Evolutionary conservation across 2,888 invertebrate species (phyloP).

Genomic region (Drosophila putrida): DNA sequence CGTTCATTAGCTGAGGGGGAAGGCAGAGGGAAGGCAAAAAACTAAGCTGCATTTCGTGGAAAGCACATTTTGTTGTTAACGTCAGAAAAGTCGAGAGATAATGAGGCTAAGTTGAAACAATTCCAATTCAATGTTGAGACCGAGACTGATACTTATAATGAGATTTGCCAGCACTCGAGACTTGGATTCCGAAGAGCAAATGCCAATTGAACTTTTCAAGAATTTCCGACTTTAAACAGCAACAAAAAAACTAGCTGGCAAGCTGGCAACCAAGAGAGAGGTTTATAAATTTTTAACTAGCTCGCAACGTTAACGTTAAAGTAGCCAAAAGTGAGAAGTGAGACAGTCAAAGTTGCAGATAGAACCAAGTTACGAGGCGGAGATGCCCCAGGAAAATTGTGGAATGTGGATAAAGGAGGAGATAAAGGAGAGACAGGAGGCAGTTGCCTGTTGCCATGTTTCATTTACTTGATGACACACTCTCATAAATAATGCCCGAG

Average conservation of each 20-base stretch:
- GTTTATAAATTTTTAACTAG: slow-evolving; percentile 69
- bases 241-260: slow-evolving; percentile 17
- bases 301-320: slow-evolving; percentile 39
- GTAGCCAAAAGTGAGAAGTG: slow-evolving; percentile 37
- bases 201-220: not conserved
- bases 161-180: not conserved
- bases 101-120: not conserved
- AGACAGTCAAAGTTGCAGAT: slow-evolving; percentile 33
- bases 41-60: not conserved
- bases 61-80: not conserved
- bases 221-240: not conserved
- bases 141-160: not conserved
- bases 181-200: not conserved
- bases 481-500: slow-evolving; percentile 72
- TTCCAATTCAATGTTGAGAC: not conserved
- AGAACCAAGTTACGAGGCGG: not conserved
- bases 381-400: slow-evolving; percentile 4
- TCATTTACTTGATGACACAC: slow-evolving; percentile 77
- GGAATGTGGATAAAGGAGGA: not conserved
- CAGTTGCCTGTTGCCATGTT: slow-evolving; percentile 49
- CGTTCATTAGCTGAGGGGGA: too few species aligned
- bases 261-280: slow-evolving; percentile 35
- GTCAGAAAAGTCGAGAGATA: not conserved
- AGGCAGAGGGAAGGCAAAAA: not conserved
- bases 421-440: not conserved